Conservation (phyloP, 2,888 invertebrate species). For the Diarsia mendica region DNA sequence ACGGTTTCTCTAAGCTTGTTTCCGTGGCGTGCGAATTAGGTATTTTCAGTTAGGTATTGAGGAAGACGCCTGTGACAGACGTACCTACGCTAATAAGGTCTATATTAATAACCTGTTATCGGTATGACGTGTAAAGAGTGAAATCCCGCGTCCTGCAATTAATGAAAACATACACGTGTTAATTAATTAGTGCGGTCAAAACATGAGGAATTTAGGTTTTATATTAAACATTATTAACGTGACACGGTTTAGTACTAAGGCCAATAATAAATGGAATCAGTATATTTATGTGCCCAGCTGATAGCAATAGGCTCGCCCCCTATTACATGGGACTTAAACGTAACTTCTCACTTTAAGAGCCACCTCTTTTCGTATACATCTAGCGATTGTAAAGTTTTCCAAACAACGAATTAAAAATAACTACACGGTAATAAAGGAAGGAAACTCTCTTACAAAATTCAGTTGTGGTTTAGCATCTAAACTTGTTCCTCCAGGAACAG, state of each 20-base stretch:
- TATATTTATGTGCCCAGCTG: neutral
- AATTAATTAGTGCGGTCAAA: neutral
- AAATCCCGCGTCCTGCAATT: slow-evolving; percentile 7
- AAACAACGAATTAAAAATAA: neutral
- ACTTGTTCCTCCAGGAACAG: slow-evolving; percentile 3
- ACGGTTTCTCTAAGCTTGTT: neutral
- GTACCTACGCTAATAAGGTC: neutral
- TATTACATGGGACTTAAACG: too few species aligned
- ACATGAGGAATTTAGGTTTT: neutral
- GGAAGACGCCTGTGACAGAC: slow-evolving; percentile 11
- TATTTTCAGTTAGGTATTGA: slow-evolving; percentile 17
- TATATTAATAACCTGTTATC: slow-evolving; percentile 4
- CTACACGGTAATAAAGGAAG: neutral
- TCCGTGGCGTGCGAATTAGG: neutral
- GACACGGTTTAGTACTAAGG: neutral
- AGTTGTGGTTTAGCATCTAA: neutral
- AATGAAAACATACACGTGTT: slow-evolving; percentile 1
- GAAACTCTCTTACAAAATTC: neutral
- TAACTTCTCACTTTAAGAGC: neutral
- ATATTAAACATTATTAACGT: neutral
- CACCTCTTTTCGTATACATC: neutral
- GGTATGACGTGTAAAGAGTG: slow-evolving; percentile 11
- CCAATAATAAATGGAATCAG: neutral
- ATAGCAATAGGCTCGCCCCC: too few species aligned
- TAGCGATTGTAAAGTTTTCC: neutral